phyloP scores from a whole-genome alignment of 2,113 vertebrate genomes.

The Anarhynchus alexandrinus region DNA sequence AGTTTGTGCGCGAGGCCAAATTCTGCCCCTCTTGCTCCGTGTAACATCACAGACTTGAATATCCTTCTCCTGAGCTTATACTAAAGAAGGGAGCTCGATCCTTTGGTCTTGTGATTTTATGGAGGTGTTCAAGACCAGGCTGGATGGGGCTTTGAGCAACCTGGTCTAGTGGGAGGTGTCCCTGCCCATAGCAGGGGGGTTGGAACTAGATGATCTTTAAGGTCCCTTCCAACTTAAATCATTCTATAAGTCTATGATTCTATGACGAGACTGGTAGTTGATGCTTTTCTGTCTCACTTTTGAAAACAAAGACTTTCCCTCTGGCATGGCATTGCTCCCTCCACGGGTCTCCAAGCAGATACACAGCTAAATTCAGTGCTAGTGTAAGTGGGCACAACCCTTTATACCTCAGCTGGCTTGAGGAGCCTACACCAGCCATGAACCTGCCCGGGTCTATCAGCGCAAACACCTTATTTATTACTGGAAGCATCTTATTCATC shows the following conservation, averaged over 20 bases:
- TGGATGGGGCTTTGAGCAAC: neutral
- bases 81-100: neutral
- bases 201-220: neutral
- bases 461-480: neutral
- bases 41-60: neutral
- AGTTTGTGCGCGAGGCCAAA: neutral
- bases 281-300: neutral
- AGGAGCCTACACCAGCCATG: neutral
- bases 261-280: neutral
- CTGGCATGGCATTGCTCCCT: neutral
- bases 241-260: neutral
- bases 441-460: neutral
- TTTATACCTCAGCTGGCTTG: neutral
- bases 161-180: neutral
- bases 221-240: neutral
- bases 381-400: neutral
- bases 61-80: neutral
- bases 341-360: neutral
- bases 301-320: neutral
- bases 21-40: neutral
- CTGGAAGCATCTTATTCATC: neutral
- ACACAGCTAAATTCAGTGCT: neutral
- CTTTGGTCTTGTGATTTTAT: neutral
- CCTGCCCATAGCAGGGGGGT: neutral
- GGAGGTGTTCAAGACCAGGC: neutral